Evolutionary conservation across 2,797 vertebrate species (phyloP), one percentile per base, ranked within the genome.

Genomic region (Microctenopoma steveboyesi): DNA sequence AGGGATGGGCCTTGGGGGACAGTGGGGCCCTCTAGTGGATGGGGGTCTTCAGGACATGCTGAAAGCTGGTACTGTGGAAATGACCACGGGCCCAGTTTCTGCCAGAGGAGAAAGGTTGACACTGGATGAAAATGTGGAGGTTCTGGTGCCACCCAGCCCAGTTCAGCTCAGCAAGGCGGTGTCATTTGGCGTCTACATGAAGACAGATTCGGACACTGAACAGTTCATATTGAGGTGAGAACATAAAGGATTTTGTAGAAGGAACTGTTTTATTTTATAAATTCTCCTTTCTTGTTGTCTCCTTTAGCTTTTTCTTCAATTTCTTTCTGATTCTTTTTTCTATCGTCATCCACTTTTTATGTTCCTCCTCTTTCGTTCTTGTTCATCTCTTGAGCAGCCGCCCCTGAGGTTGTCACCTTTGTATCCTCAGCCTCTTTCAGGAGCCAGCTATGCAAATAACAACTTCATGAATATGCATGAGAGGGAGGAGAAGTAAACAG

Each of bases 161-260:
- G 90, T 99, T 58, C 95, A 95, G 48, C 96, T 96, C 45, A 97
- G 97, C 6, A 97, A 95, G 46, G 91, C 92, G 0, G 95, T 97
- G 77, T 94, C 95, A 37, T 98, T 98, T 71, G 90, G 94, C 2
- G 72, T 99, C 59, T 95, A 94, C 64, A 93, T 98, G 91, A 92
- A 91, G 73, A 92, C 95, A 0, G 82, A 92, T 46, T 96, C 97
- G 0, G 77, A 85, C 40, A 91, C 79, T n/a, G 95, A 98, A 56
- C 95, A 95, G 84, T 97, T 99, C 85, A 96, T 94, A 0, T 81
- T 99, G 40, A 96, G 97, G 98, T 99, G 90, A 81, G 95, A 43
- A n/a, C 13, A 28, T 47, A 51, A 37, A 62, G 18, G 4, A 46
- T 79, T 49, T 52, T 11, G 50, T 12, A n/a, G 7, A n/a, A 42